Evolutionary conservation across 2,888 invertebrate genomes (phyloP).

Genomic region (Gortyna flavago): DNA sequence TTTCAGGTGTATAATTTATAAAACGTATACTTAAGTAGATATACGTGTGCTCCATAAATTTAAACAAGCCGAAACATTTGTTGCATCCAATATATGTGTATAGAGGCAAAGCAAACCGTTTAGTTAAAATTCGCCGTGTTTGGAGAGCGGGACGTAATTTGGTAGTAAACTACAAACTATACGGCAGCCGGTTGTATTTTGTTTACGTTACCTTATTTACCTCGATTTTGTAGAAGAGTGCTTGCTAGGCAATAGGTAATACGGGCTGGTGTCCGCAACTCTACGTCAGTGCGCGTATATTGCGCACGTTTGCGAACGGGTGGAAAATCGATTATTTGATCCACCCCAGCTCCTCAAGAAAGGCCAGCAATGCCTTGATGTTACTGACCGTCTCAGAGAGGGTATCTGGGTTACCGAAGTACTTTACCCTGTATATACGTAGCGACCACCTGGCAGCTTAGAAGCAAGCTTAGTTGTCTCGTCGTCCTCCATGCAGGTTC

Average conservation of each 20-base stretch:
- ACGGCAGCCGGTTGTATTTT: constrained; percentile 11
- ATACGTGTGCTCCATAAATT: constrained; percentile 12
- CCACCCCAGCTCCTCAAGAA: neutral
- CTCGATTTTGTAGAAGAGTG: neutral
- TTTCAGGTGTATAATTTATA: neutral
- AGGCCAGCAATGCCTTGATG: neutral
- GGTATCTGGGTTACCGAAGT: no score
- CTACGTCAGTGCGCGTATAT: no score
- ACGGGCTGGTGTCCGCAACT: no score
- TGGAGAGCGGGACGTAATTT: constrained; percentile 63
- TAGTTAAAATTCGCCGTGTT: constrained; percentile 65
- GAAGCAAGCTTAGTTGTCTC: neutral
- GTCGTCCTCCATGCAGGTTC: neutral
- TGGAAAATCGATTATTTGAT: neutral
- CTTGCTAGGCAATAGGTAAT: neutral
- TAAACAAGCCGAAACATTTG: constrained; percentile 23
- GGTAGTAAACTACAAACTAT: constrained; percentile 55
- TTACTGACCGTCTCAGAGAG: no score
- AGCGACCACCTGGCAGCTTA: no score
- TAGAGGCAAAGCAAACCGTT: constrained; percentile 53
- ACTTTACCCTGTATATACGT: no score
- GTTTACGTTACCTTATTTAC: constrained; percentile 29
- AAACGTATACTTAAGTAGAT: neutral
- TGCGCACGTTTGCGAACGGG: no score
- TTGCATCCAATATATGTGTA: constrained; percentile 40